These are phyloP conservation scores for Poeciliopsis turneri DNA, from an alignment of 2,797 vertebrate species.

Conservation along the genomic window DNA sequence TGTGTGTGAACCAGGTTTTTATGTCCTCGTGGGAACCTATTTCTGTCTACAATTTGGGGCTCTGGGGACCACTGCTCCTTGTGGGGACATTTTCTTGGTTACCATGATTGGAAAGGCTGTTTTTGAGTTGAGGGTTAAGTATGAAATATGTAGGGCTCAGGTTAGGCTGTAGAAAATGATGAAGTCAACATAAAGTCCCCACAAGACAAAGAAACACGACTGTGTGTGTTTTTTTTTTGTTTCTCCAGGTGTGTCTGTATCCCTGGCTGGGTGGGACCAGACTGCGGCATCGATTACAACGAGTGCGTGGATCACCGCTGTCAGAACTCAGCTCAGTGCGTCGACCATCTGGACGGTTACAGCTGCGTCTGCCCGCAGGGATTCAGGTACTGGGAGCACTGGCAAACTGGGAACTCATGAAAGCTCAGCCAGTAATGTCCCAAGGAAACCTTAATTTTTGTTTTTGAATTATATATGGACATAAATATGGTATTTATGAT, in stretches of 20 bases:
- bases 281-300: conserved; percentile 87
- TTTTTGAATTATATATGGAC: neutral
- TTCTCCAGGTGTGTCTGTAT: conserved; percentile 87
- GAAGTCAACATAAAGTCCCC: too few relatives aligned
- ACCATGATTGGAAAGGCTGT: too few relatives aligned
- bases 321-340: conserved; percentile 88
- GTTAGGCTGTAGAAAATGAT: too few relatives aligned
- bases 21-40: too few relatives aligned
- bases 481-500: neutral
- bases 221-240: conserved; percentile 33
- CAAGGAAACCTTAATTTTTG: neutral
- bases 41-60: too few relatives aligned
- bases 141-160: too few relatives aligned
- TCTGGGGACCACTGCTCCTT: too few relatives aligned
- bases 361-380: conserved; percentile 84
- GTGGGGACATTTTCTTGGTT: too few relatives aligned
- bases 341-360: conserved; percentile 88
- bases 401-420: neutral
- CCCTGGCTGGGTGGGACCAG: conserved; percentile 86
- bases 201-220: too few relatives aligned
- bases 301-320: conserved; percentile 90
- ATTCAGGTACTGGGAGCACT: conserved; percentile 61
- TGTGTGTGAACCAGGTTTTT: neutral
- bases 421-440: neutral
- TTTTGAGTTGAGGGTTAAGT: too few relatives aligned